Conservation (phyloP, 2,888 invertebrate species). For the Maniola hyperantus region DNA sequence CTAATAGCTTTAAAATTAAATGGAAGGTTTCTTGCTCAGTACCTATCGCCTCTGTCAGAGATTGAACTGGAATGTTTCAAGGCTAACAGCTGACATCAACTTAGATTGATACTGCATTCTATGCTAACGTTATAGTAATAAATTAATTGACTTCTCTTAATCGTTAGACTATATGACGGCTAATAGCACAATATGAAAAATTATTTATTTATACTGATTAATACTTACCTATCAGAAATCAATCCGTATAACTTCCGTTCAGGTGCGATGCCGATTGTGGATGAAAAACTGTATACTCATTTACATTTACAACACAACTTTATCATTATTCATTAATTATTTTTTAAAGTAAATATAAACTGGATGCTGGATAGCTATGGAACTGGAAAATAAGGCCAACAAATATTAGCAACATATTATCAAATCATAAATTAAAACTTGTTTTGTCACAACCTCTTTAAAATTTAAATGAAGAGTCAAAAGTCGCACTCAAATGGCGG, state of each 20-base stretch:
- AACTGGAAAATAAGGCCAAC: too few species aligned
- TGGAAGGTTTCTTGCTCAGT: conserved; percentile 59
- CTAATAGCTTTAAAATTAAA: conserved; percentile 51
- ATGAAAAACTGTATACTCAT: too few species aligned
- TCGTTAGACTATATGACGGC: conserved; percentile 18
- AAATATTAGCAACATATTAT: too few species aligned
- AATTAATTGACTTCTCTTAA: conserved; percentile 33
- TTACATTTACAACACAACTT: too few species aligned
- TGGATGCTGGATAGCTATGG: too few species aligned
- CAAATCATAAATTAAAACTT: too few species aligned
- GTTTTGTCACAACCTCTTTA: conserved; percentile 52
- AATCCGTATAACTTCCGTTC: too few species aligned
- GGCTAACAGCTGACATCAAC: conserved; percentile 61
- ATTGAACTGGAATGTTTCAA: conserved; percentile 66
- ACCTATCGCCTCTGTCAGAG: conserved; percentile 37
- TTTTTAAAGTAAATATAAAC: too few species aligned
- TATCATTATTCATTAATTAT: too few species aligned
- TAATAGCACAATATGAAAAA: neutral
- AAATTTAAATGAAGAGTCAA: conserved; percentile 56
- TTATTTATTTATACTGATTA: neutral
- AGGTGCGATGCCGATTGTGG: too few species aligned
- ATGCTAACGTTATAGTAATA: conserved; percentile 44
- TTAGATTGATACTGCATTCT: conserved; percentile 53
- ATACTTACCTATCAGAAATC: too few species aligned
- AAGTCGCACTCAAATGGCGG: conserved; percentile 53